Conservation (phyloP, 2,113 vertebrate genomes). For the Hippocampus barbouri region DNA sequence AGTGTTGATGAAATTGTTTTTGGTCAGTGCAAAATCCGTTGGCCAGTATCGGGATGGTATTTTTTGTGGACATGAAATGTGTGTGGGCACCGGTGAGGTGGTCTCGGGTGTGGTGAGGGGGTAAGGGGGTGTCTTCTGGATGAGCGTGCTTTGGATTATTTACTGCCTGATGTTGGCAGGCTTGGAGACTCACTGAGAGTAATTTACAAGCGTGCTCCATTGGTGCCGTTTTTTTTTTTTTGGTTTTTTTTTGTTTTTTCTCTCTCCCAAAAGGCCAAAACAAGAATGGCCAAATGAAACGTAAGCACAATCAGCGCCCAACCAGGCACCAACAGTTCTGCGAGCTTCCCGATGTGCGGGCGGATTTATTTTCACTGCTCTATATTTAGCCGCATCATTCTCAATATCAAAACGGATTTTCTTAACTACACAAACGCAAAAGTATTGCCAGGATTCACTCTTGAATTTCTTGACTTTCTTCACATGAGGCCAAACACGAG, state of each 20-base stretch:
- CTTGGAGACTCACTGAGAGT: constrained; percentile 64
- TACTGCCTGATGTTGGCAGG: constrained; percentile 73
- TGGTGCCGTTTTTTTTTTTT: constrained; percentile 66
- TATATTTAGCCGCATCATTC: constrained; percentile 34
- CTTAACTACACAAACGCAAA: constrained; percentile 15
- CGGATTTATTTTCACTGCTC: constrained; percentile 21
- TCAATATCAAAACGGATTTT: constrained; percentile 4
- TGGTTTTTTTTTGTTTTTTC: constrained; percentile 27
- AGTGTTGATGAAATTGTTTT: background rate
- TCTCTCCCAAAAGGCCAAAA: constrained; percentile 57
- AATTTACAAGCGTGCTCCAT: constrained; percentile 74
- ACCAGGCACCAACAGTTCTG: constrained; percentile 43
- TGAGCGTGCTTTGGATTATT: constrained; percentile 73
- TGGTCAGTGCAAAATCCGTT: background rate
- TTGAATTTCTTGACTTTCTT: background rate
- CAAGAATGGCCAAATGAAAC: constrained; percentile 65
- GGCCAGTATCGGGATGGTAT: constrained; percentile 27
- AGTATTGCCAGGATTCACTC: constrained; percentile 11
- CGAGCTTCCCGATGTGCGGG: constrained; percentile 39
- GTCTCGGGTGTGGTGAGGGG: constrained; percentile 47
- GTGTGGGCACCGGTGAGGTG: constrained; percentile 67
- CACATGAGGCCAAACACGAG: background rate
- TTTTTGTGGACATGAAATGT: constrained; percentile 44
- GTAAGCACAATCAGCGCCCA: constrained; percentile 58
- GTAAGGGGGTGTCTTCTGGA: constrained; percentile 62